phyloP scores from a whole-genome alignment of 1,140 invertebrate species.

The Heliconius eleuchia region DNA sequence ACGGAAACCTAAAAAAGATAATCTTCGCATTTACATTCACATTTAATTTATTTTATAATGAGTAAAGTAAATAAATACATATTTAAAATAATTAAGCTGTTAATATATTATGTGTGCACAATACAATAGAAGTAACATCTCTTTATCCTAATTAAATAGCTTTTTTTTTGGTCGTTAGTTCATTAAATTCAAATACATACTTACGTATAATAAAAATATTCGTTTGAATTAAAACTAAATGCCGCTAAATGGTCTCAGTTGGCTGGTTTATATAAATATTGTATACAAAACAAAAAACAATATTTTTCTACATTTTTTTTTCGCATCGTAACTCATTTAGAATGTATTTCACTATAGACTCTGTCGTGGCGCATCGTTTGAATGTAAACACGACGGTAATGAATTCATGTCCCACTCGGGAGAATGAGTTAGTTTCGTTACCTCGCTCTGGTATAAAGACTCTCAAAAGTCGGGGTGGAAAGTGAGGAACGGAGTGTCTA shows the following conservation, averaged over 20 bases:
- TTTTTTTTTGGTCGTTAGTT: not conserved
- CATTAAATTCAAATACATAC: slow-evolving; percentile 14
- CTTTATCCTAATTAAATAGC: slow-evolving; percentile 2
- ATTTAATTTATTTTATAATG: not conserved
- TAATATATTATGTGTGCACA: not conserved
- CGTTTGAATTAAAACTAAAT: slow-evolving; percentile 11
- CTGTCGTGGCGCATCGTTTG: no score
- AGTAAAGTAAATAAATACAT: not conserved
- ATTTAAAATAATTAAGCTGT: not conserved
- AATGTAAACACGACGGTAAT: no score
- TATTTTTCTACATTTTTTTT: not conserved
- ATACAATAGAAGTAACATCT: not conserved
- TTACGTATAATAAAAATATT: slow-evolving; percentile 13
- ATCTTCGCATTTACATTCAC: not conserved
- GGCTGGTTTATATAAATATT: slow-evolving; percentile 11
- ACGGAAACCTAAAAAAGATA: not conserved
- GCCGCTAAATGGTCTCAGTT: slow-evolving; percentile 11
- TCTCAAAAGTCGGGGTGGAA: no score
- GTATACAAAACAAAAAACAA: not conserved
- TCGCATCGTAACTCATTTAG: not conserved
- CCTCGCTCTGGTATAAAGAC: no score
- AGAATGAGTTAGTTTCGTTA: no score
- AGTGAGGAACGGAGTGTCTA: no score
- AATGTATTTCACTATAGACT: no score
- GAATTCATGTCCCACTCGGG: no score